Evolutionary conservation across 2,888 invertebrate genomes (phyloP), one percentile per base, ranked within the genome.

Genomic region (Drosophila lacicola): DNA sequence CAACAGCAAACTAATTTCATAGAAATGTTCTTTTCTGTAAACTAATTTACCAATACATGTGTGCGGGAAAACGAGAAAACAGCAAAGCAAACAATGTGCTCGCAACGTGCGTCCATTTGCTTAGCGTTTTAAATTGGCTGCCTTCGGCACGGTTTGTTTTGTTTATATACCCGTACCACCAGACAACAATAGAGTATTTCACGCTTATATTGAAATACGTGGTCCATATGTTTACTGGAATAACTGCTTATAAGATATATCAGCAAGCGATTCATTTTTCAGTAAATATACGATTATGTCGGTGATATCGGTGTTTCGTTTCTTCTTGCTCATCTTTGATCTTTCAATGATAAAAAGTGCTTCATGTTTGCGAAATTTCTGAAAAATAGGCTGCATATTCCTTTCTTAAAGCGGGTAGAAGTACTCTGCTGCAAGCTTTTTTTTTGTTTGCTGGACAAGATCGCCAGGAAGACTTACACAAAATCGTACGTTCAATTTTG

Each of bases 1-100:
- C 49, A 68, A 66, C 42, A 41, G 71, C 73, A 78, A 73, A 82
- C 84, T 78, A 83, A 84, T 86, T 84, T 86, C 62, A 68, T 75
- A 80, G 82, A 83, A 84, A 75, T 83, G 78, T 73, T 72, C 58
- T 55, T 53, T 60, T 69, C 47, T 77, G 80, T 80, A 70, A 78
- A 71, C 70, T 70, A 74, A 80, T 75, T 78, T 70, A 70, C 53
- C 67, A 45, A 66, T 80, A 74, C 58, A 65, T 47, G 55, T 49
- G 51, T 47, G 62, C 67, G 10, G 34, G 46, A 61, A 51, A 54
- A 47, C 50, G 60, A 54, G 65, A 58, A 67, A 74, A 72, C 57
- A 70, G 61, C 62, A 70, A 58, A 67, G 47, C 64, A 78, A 76
- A 69, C 62, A 78, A 79, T 78, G 36, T 68, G 57, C 39, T 65